Evolutionary conservation across 2,113 vertebrate genomes (phyloP), one percentile per base, ranked within the genome.

Genomic region (Neotoma lepida): DNA sequence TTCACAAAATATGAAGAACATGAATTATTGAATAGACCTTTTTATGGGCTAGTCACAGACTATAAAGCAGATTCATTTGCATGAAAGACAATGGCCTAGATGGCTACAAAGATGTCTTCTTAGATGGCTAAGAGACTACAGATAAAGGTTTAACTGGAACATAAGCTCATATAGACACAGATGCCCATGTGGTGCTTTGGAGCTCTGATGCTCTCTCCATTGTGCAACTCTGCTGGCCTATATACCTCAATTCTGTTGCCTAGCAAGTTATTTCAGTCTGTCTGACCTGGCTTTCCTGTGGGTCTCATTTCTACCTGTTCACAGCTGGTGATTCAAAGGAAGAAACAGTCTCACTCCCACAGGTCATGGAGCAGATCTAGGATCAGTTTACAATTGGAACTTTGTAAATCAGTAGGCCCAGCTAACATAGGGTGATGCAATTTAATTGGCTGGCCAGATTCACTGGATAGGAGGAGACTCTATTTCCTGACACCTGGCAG

Each of bases 351-450:
- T 30, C 28, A 51, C 9, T 68, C 33, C 5, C 35, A 33, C 13
- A 9, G 6, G 3, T 30, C 6, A 35, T 9, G 9, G 8, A n/a
- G 26, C 12, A 68, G 54, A 68, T 64, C 44, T 64, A 39, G 20
- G 13, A 24, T 41, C 66, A 51, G 30, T 30, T 71, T 74, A 10
- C 76, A 30, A n/a, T 5, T 22, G 51, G 54, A 13, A 7, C 41
- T 61, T 9, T 44, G 0, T 49, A 78, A 80, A 22, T 63, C 56
- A 15, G 14, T 30, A 76, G 51, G 1, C 20, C 39, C 9, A 49
- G 46, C 15, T 13, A 33, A 0, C 15, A 17, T 58, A 10, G 4
- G 8, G 2, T 7, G 8, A 28, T 51, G 1, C 56, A 8, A 49
- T 74, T 15, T 58, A n/a, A 41, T 15, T 44, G 46, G 9, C 35